Conservation (phyloP, 2,113 vertebrate species). For the Rhinolophus ferrumequinum region DNA sequence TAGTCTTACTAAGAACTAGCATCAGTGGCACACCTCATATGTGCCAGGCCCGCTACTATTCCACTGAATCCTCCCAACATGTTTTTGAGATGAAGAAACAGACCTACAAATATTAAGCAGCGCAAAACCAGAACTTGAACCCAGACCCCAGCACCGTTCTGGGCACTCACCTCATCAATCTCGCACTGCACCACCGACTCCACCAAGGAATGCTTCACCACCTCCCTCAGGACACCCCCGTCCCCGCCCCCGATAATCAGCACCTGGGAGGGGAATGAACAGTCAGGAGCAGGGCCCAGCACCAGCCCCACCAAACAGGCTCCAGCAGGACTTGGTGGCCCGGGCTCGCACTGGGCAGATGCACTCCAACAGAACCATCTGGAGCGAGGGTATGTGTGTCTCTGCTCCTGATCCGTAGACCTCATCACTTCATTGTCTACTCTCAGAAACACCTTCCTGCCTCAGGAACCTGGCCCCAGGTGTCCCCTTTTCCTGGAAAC, state of each 20-base stretch:
- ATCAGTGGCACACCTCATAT: fast-evolving
- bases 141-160: background rate
- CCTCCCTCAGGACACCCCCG: conserved; percentile 96
- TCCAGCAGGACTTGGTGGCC: background rate
- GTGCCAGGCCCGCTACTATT: background rate
- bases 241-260: conserved; percentile 98
- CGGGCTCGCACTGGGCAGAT: background rate
- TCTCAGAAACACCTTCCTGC: background rate
- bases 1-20: background rate
- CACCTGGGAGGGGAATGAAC: conserved; percentile 85
- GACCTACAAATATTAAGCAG: background rate
- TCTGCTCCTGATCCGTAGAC: background rate
- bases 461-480: background rate
- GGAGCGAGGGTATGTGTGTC: background rate
- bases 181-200: conserved; percentile 97
- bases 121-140: background rate
- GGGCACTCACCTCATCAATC: conserved; percentile 93
- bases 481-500: background rate
- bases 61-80: background rate
- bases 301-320: background rate
- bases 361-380: background rate
- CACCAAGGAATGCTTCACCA: conserved; percentile 94
- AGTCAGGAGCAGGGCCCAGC: background rate
- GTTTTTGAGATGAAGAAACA: background rate
- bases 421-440: background rate